Evolutionary conservation across 2,797 vertebrate genomes (phyloP).

Genomic region (Simalia tracyae): DNA sequence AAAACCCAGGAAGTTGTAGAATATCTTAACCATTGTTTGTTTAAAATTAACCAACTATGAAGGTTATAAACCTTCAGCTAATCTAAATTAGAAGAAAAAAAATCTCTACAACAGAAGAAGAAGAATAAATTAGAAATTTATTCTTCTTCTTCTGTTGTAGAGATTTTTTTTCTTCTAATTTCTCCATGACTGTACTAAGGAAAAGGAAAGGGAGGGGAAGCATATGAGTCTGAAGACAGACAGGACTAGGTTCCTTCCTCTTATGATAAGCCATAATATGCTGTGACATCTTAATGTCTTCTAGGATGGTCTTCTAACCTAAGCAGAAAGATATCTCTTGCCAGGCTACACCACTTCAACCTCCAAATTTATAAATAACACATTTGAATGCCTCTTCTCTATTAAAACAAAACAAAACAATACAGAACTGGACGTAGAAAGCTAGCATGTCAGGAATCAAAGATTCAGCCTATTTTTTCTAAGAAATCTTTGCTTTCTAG

Average conservation of each 20-base stretch:
- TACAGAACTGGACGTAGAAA: not conserved
- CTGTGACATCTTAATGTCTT: not conserved
- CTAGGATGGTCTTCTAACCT: not conserved
- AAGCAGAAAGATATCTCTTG: not conserved
- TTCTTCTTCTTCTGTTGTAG: no score
- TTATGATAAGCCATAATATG: not conserved
- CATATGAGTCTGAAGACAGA: not conserved
- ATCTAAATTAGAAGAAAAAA: not conserved
- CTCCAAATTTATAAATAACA: not conserved
- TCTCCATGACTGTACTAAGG: not conserved
- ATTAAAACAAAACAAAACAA: not conserved
- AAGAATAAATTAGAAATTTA: not conserved
- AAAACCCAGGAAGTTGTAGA: not conserved
- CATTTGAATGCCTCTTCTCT: not conserved
- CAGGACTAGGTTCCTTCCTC: not conserved
- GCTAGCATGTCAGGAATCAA: not conserved
- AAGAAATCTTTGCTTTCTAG: not conserved
- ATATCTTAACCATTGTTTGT: not conserved
- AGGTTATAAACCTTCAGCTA: not conserved
- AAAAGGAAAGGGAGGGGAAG: not conserved
- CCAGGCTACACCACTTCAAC: not conserved
- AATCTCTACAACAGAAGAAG: no score
- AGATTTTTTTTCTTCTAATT: no score
- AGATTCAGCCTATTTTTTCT: no score
- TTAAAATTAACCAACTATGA: not conserved